Evolutionary conservation across 2,797 vertebrate genomes (phyloP).

Genomic region (Vipera latastei): DNA sequence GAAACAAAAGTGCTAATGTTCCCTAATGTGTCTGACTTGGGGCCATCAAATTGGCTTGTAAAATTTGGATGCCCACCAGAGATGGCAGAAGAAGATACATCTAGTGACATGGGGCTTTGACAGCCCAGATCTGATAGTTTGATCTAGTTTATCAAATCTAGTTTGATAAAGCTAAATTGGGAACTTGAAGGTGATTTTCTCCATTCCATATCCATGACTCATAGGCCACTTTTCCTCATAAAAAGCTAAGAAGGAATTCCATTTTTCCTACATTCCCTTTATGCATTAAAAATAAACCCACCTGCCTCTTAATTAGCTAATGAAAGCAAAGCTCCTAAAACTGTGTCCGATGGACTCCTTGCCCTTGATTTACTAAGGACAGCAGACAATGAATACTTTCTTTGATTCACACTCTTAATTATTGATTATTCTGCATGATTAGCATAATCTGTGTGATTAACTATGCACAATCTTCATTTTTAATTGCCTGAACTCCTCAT

Average conservation of each 20-base stretch:
- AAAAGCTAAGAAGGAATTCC: background rate
- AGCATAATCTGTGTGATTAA: background rate
- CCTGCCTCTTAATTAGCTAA: background rate
- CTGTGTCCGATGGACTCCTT: background rate
- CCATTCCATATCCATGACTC: background rate
- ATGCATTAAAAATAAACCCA: background rate
- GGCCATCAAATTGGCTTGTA: background rate
- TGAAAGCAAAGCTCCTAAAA: background rate
- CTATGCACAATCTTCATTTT: background rate
- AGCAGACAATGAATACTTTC: background rate
- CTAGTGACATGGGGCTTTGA: background rate
- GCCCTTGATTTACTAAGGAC: background rate
- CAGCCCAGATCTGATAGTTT: background rate
- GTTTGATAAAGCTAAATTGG: background rate
- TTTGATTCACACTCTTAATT: background rate
- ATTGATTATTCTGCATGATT: background rate
- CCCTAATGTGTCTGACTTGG: background rate
- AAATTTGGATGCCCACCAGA: background rate
- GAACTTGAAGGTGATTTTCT: background rate
- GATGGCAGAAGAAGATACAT: background rate
- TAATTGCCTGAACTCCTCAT: background rate
- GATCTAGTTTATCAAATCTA: background rate
- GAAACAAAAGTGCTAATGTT: background rate
- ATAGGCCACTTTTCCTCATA: background rate
- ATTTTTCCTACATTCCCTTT: background rate